Conservation (phyloP, 1,140 invertebrate genomes). For the Megalopta genalis region DNA sequence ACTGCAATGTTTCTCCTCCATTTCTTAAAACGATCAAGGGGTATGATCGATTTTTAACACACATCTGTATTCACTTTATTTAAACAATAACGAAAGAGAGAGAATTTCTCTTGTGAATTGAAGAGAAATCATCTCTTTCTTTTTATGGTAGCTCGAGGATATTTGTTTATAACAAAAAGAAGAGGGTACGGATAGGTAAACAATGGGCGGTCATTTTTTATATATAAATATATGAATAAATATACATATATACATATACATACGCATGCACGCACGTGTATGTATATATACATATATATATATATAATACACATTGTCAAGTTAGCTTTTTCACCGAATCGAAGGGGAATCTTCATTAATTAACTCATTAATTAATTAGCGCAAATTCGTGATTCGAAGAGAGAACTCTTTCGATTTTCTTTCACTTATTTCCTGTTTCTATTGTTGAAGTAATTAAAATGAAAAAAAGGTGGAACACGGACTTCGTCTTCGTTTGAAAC, state of each 20-base stretch:
- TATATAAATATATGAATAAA: slow-evolving; percentile 51
- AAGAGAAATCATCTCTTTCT: slow-evolving; percentile 23
- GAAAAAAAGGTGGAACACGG: slow-evolving; percentile 20
- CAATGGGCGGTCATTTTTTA: slow-evolving; percentile 47
- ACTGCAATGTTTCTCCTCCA: slow-evolving; percentile 66
- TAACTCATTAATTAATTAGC: slow-evolving; percentile 38
- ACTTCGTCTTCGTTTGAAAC: slow-evolving; percentile 58
- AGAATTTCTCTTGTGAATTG: slow-evolving; percentile 37
- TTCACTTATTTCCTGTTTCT: slow-evolving; percentile 11
- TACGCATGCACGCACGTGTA: neutral
- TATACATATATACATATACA: slow-evolving; percentile 38
- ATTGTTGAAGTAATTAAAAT: slow-evolving; percentile 30
- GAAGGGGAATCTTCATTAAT: slow-evolving; percentile 57
- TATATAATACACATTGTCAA: slow-evolving; percentile 41
- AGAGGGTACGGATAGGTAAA: slow-evolving; percentile 38
- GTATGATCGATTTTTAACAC: slow-evolving; percentile 44
- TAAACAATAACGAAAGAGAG: slow-evolving; percentile 32
- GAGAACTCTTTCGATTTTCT: slow-evolving; percentile 14
- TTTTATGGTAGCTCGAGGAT: neutral
- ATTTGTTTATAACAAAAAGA: slow-evolving; percentile 17
- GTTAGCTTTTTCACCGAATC: slow-evolving; percentile 76
- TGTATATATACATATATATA: slow-evolving; percentile 14
- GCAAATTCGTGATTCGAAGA: slow-evolving; percentile 33
- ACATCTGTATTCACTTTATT: slow-evolving; percentile 26
- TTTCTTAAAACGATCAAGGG: slow-evolving; percentile 57